A percentile compares a stretch with the other conserved stretches of the same genome.
phyloP scores from a whole-genome alignment of 2,888 invertebrate species.

The Plusia festucae region DNA sequence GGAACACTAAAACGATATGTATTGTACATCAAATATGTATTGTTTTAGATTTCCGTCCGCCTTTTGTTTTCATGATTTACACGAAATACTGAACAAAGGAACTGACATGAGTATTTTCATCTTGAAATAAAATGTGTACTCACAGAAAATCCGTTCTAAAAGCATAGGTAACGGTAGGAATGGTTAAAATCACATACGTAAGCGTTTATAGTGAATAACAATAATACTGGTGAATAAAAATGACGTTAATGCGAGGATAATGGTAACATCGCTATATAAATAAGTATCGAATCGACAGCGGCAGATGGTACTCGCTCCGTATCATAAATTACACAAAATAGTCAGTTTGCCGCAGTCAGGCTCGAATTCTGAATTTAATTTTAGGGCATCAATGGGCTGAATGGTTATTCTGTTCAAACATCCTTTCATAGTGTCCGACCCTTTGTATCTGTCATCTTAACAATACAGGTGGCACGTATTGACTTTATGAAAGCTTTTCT shows the following conservation, averaged over 20 bases:
- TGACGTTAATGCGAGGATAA: constrained; percentile 17
- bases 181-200: neutral
- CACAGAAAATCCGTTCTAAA: constrained; percentile 2
- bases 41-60: constrained; percentile 13
- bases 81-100: constrained; percentile 19
- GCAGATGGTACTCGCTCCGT: constrained; percentile 41
- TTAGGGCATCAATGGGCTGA: constrained; percentile 9
- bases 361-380: constrained; percentile 27
- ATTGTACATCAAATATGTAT: constrained; percentile 9
- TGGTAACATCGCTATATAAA: constrained; percentile 39
- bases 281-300: constrained; percentile 37
- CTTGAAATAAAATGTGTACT: constrained; percentile 13
- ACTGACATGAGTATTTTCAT: neutral
- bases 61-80: constrained; percentile 16
- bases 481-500: neutral
- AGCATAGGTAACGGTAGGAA: neutral
- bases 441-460: neutral
- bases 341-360: constrained; percentile 21
- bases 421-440: neutral
- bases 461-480: constrained; percentile 3
- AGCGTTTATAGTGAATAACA: constrained; percentile 3
- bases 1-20: constrained; percentile 5
- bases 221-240: constrained; percentile 21
- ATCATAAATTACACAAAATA: constrained; percentile 50
- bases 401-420: neutral